These are phyloP conservation scores for Gnathonemus echidnorhynchus DNA, from an alignment of 2,113 vertebrate species.

Conservation along the genomic window DNA sequence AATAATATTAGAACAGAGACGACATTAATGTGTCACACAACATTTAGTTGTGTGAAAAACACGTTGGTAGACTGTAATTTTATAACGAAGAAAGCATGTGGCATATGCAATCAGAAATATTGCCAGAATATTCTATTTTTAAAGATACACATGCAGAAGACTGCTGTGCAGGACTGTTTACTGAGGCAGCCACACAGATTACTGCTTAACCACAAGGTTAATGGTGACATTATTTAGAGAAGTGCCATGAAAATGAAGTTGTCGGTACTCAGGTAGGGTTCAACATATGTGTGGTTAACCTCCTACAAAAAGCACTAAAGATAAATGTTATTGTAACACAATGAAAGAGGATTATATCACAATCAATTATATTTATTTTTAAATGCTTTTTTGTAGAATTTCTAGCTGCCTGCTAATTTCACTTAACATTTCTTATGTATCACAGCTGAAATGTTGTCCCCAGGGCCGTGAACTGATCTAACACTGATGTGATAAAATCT, in stretches of 20 bases:
- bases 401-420: background rate
- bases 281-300: background rate
- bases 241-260: background rate
- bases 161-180: background rate
- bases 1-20: background rate
- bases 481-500: constrained; percentile 45
- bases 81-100: background rate
- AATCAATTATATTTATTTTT: background rate
- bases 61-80: background rate
- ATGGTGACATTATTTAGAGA: background rate
- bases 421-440: background rate
- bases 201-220: background rate
- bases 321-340: background rate
- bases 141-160: background rate
- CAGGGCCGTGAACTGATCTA: constrained; percentile 2
- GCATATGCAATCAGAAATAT: background rate
- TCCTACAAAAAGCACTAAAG: background rate
- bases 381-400: background rate
- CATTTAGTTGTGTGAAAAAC: background rate
- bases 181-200: background rate
- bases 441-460: constrained; percentile 14
- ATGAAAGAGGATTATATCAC: background rate
- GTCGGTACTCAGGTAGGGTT: background rate
- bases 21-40: background rate
- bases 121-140: background rate